Evolutionary conservation across 1,140 invertebrate genomes (phyloP), one percentile per base, ranked within the genome.

Genomic region (Gryon sp.): DNA sequence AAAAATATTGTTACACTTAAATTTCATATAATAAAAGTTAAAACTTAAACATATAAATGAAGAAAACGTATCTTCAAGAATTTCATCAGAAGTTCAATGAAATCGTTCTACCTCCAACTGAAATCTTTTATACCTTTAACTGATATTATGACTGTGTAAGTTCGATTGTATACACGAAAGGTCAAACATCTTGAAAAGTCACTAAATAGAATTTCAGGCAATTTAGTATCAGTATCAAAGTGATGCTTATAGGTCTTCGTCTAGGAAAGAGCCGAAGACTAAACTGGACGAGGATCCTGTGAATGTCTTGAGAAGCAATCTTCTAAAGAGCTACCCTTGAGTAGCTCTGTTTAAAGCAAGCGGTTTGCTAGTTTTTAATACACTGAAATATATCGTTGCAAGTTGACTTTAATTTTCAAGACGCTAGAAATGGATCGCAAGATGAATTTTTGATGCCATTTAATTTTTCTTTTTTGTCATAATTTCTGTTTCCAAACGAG

Each of bases 221-320:
- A 73, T 63, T 73, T 43, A 52, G 34, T 50, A 20, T 65, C 34
- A 38, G 9, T 63, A 65, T 65, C 59, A 73, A 65, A 73, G 50
- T 65, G 41, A 73, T 65, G 22, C 43, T 57, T 50, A n/a, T n/a
- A 43, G 20, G n/a, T 22, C 26, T n/a, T 65, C 26, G 50, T 73
- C 52, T 43, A 65, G 34, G 50, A 24, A 46, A 40, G 66, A 41
- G 40, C 14, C 15, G 16, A 14, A 48, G 50, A 26, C 18, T 60
- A 43, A 46, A 62, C 57, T 55, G 38, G 38, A 73, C 36, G 11
- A 14, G 41, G 16, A 73, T 57, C 36, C 14, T 16, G 45, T 57
- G 52, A 74, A 65, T 59, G 60, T 59, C 70, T 66, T 66, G 38
- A 74, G 52, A 66, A 65, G 60, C 60, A 74, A 74, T 74, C 36